phyloP scores from a whole-genome alignment of 1,140 invertebrate genomes.

The Pseudoatta argentina region DNA sequence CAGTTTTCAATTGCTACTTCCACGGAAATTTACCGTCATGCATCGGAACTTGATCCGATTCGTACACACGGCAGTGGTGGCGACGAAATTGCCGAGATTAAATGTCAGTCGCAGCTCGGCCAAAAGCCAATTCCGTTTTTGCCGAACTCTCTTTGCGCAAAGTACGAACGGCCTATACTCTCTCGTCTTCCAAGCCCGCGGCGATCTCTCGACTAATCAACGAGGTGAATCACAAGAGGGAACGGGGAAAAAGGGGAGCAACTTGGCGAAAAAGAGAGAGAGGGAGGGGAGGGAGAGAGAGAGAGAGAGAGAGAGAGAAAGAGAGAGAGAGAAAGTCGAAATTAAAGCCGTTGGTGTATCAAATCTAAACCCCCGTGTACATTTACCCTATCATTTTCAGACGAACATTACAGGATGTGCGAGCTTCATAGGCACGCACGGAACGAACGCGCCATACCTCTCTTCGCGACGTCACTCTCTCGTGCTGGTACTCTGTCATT shows the following conservation, averaged over 20 bases:
- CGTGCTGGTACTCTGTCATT: slow-evolving; percentile 51
- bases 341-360: slow-evolving; percentile 71
- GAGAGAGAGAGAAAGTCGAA: slow-evolving; percentile 14
- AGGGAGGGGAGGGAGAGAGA: background rate
- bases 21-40: slow-evolving; percentile 7
- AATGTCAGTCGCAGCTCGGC: slow-evolving; percentile 67
- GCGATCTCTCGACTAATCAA: slow-evolving; percentile 68
- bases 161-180: slow-evolving; percentile 39
- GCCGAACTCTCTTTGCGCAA: slow-evolving; percentile 32
- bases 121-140: slow-evolving; percentile 57
- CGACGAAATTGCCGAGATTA: slow-evolving; percentile 62
- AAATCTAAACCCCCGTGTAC: slow-evolving; percentile 71
- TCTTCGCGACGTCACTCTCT: slow-evolving; percentile 36
- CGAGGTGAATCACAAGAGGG: slow-evolving; percentile 11
- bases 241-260: background rate
- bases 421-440: slow-evolving; percentile 61
- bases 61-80: slow-evolving; percentile 3
- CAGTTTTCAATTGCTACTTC: background rate
- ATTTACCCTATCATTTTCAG: slow-evolving; percentile 77
- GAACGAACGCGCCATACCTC: slow-evolving; percentile 28
- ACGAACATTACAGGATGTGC: slow-evolving; percentile 67
- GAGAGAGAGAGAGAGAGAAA: background rate
- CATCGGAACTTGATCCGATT: slow-evolving; percentile 35
- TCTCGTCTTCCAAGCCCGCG: slow-evolving; percentile 40
- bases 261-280: slow-evolving; percentile 29